Percentiles rank a stretch among this genome's conserved stretches.
These are phyloP conservation scores for Molanna angustata DNA, from an alignment of 2,888 invertebrate species.

Conservation along the genomic window DNA sequence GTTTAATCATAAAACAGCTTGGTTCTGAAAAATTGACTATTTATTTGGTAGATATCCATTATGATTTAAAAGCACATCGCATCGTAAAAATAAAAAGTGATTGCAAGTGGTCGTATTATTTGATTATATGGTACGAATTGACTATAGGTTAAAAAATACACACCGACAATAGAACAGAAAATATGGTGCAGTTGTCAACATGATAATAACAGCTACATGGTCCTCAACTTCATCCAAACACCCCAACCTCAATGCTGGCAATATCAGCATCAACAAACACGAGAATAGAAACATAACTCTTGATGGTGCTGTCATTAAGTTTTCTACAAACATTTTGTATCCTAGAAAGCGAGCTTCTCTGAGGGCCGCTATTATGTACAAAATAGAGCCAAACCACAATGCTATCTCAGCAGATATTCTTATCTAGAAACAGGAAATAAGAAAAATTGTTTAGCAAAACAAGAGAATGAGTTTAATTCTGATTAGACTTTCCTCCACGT, in stretches of 20 bases:
- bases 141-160: too few relatives aligned
- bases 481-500: too few relatives aligned
- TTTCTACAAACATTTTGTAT: slow-evolving; percentile 90
- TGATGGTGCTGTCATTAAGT: slow-evolving; percentile 69
- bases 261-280: slow-evolving; percentile 80
- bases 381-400: slow-evolving; percentile 77
- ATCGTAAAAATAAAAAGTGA: too few relatives aligned
- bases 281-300: slow-evolving; percentile 94
- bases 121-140: too few relatives aligned
- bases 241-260: slow-evolving; percentile 80
- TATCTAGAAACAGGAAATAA: slow-evolving; percentile 54
- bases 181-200: slow-evolving; percentile 94
- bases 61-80: too few relatives aligned
- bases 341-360: slow-evolving; percentile 90
- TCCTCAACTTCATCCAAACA: slow-evolving; percentile 89
- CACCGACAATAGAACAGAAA: slow-evolving; percentile 96
- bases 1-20: too few relatives aligned
- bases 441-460: too few relatives aligned
- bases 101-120: too few relatives aligned
- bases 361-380: slow-evolving; percentile 81
- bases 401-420: slow-evolving; percentile 75
- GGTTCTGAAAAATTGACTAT: too few relatives aligned
- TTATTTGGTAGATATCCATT: too few relatives aligned
- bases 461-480: too few relatives aligned
- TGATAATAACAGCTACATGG: slow-evolving; percentile 86